Evolutionary conservation across 2,797 vertebrate species (phyloP).

Genomic region (Anisognathus igniventris): DNA sequence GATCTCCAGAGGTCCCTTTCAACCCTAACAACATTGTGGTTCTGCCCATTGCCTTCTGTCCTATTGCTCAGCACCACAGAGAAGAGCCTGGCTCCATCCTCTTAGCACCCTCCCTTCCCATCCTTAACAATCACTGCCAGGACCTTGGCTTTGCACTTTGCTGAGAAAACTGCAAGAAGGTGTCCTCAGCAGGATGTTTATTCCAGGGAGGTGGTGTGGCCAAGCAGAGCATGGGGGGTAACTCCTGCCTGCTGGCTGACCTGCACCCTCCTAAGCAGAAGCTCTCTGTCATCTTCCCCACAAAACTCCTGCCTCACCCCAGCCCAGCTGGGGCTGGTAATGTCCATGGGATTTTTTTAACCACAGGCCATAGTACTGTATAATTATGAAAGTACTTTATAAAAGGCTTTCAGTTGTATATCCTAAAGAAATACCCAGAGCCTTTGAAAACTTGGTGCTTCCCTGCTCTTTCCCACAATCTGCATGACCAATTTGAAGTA

Average conservation of each 20-base stretch:
- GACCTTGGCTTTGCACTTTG: neutral
- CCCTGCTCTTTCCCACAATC: neutral
- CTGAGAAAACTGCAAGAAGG: neutral
- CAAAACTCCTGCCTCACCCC: neutral
- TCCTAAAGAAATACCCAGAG: neutral
- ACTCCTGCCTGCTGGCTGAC: neutral
- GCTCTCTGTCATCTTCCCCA: neutral
- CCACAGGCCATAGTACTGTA: neutral
- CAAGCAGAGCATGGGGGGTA: accelerated
- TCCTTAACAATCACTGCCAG: neutral
- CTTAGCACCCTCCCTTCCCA: neutral
- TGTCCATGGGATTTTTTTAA: neutral
- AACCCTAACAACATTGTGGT: neutral
- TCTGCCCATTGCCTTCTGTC: neutral
- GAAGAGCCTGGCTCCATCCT: neutral
- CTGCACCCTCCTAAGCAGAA: neutral
- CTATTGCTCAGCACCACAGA: neutral
- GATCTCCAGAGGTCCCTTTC: neutral
- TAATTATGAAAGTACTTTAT: neutral
- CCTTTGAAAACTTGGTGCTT: neutral
- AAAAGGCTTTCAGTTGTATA: neutral
- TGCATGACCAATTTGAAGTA: neutral
- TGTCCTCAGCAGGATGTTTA: neutral
- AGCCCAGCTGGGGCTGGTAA: neutral
- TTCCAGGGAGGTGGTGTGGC: neutral